A percentile compares a stretch with the other conserved stretches of the same genome.
Conservation (phyloP, 2,888 invertebrate genomes). For the Germaria angustata region DNA sequence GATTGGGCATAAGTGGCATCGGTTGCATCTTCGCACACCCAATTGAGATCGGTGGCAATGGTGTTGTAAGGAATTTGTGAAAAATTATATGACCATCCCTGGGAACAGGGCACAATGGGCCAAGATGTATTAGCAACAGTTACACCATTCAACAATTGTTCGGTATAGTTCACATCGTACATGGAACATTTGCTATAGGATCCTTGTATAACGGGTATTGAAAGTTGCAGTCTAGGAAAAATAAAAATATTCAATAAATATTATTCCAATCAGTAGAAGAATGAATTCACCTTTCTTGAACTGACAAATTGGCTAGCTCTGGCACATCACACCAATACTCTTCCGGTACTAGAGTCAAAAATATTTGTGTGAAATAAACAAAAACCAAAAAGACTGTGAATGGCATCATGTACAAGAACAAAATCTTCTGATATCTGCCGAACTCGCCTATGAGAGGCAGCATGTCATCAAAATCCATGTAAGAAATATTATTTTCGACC, state of each 20-base stretch:
- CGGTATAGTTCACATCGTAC: slow-evolving; percentile 86
- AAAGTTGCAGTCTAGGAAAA: slow-evolving; percentile 83
- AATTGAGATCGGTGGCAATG: slow-evolving; percentile 90
- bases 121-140: slow-evolving; percentile 84
- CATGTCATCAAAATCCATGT: slow-evolving; percentile 89
- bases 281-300: slow-evolving; percentile 83
- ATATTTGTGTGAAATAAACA: slow-evolving; percentile 93
- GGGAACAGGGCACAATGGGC: slow-evolving; percentile 84
- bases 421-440: slow-evolving; percentile 88
- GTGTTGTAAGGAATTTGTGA: slow-evolving; percentile 89
- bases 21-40: slow-evolving; percentile 90
- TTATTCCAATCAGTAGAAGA: neutral
- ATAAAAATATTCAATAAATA: slow-evolving; percentile 61
- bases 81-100: slow-evolving; percentile 90
- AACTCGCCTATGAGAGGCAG: slow-evolving; percentile 93
- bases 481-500: neutral
- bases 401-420: slow-evolving; percentile 91
- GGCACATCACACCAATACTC: slow-evolving; percentile 90
- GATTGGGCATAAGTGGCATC: slow-evolving; percentile 88
- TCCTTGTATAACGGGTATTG: slow-evolving; percentile 84
- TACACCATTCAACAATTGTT: slow-evolving; percentile 81
- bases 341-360: slow-evolving; percentile 89
- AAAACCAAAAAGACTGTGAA: slow-evolving; percentile 93
- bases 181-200: slow-evolving; percentile 85
- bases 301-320: slow-evolving; percentile 84